phyloP scores from a whole-genome alignment of 2,113 vertebrate species.

The Irena cyanogastra region DNA sequence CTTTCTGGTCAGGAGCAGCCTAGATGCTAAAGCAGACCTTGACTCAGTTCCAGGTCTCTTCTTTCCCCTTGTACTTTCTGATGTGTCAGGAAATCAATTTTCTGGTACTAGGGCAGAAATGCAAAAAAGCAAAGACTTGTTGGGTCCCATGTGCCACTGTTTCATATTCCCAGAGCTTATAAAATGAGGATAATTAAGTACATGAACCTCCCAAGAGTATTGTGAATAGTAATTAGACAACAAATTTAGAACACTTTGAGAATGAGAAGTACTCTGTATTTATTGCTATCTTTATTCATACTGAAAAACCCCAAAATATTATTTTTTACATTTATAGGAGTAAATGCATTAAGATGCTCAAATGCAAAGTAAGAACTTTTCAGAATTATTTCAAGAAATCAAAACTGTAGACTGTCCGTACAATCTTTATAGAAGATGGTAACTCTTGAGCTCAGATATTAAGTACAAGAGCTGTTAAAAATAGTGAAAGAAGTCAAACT shows the following conservation, averaged over 20 bases:
- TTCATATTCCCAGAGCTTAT: not conserved
- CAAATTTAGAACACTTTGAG: not conserved
- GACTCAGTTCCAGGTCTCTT: not conserved
- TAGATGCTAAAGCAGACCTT: not conserved
- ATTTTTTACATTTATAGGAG: not conserved
- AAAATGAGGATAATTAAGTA: slow-evolving; percentile 35
- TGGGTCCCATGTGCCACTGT: not conserved
- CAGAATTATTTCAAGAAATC: slow-evolving; percentile 1
- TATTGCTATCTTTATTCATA: not conserved
- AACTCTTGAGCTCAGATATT: not conserved
- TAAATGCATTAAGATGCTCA: not conserved
- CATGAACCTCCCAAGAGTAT: not conserved
- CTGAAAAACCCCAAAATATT: not conserved
- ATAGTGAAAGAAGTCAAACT: not conserved
- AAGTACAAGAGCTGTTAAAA: not conserved
- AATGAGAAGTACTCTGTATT: not conserved
- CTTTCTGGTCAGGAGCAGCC: not conserved
- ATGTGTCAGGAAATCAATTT: not conserved
- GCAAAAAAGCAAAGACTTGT: not conserved
- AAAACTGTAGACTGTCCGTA: not conserved
- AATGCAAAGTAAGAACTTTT: not conserved
- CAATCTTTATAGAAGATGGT: not conserved
- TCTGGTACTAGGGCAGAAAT: not conserved
- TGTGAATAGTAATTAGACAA: slow-evolving; percentile 33
- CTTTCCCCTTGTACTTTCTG: not conserved